A percentile compares a stretch with the other conserved stretches of the same genome.
These are phyloP conservation scores for Haliclona indistincta DNA, from an alignment of 37 sponge, comb jelly and placozoan species.

Conservation along the genomic window DNA sequence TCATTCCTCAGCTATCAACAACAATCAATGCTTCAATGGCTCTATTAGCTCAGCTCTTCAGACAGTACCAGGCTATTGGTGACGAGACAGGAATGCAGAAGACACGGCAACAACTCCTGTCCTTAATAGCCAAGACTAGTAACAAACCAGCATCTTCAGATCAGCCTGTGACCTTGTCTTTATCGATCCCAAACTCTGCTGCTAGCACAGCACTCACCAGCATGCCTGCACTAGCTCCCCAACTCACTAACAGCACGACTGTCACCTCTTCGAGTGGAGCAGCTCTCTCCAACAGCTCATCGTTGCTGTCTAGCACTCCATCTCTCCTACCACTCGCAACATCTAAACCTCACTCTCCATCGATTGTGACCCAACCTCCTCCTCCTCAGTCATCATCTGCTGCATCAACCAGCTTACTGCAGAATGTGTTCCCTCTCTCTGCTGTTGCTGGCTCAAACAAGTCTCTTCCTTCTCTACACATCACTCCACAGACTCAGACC, in stretches of 20 bases:
- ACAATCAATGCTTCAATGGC: neutral
- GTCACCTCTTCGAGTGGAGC: neutral
- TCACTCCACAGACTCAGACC: constrained; percentile 8
- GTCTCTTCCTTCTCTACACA: too few relatives aligned
- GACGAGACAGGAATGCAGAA: constrained; percentile 30
- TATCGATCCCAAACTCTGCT: neutral
- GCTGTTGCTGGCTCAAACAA: too few relatives aligned
- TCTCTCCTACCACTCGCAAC: neutral
- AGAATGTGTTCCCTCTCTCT: neutral
- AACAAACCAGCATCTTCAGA: neutral
- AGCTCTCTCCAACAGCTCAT: neutral
- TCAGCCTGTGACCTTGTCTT: neutral
- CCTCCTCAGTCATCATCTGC: neutral
- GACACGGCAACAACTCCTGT: constrained; percentile 20
- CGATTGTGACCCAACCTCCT: constrained; percentile 9
- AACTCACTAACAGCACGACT: neutral
- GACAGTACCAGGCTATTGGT: constrained; percentile 20
- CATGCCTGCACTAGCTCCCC: neutral
- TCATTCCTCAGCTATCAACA: constrained; percentile 5
- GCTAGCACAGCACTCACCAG: neutral
- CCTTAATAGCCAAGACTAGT: neutral
- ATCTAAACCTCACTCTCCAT: neutral
- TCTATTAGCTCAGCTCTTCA: constrained; percentile 32
- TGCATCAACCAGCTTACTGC: neutral
- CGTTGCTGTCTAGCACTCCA: neutral